Conservation (phyloP, 2,797 vertebrate species). For the Trematomus bernacchii region DNA sequence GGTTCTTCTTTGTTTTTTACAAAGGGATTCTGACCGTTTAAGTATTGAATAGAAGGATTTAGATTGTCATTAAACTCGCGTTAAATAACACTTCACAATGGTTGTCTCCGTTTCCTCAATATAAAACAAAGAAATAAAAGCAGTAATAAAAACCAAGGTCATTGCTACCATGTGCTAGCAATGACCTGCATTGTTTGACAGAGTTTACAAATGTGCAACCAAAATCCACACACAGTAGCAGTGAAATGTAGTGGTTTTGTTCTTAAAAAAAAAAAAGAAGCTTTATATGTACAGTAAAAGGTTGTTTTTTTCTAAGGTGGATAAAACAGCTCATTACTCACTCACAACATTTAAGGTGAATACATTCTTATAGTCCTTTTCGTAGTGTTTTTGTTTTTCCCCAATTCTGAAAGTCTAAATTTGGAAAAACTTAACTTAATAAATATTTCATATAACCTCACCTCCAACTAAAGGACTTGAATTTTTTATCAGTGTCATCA, state of each 20-base stretch:
- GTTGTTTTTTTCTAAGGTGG: not conserved
- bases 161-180: no score
- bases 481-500: constrained; percentile 73
- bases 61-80: no score
- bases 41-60: no score
- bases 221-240: not conserved
- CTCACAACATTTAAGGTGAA: not conserved
- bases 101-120: no score
- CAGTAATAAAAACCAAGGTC: no score
- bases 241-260: no score
- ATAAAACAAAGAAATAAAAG: no score
- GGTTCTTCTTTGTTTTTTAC: not conserved
- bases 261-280: not conserved
- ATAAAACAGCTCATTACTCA: not conserved
- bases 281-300: not conserved
- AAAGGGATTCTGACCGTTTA: not conserved
- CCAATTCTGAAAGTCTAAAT: constrained; percentile 57
- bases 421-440: constrained; percentile 61
- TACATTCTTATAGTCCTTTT: not conserved
- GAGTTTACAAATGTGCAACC: not conserved
- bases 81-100: no score
- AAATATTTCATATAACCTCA: constrained; percentile 71
- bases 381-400: constrained; percentile 41
- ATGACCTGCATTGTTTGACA: not conserved
- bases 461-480: constrained; percentile 66